Conservation (phyloP, 2,113 vertebrate species). For the Tychaedon coryphoeus region DNA sequence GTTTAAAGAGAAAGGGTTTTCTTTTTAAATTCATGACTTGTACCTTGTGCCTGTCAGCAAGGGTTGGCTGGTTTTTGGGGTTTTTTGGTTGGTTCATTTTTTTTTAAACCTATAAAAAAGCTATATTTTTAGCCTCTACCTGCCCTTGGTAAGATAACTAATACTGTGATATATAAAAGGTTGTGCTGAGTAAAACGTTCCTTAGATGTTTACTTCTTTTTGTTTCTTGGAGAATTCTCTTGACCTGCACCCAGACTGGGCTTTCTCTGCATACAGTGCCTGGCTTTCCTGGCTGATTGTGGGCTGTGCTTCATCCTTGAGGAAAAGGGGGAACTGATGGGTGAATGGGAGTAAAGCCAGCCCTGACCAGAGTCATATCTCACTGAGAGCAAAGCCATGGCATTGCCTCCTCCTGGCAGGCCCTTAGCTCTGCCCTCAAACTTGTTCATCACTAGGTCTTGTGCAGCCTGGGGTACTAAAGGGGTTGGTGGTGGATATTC, state of each 20-base stretch:
- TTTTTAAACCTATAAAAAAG: no score
- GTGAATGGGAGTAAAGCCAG: not conserved
- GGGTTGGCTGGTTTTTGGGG: fast-evolving
- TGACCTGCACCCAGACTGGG: not conserved
- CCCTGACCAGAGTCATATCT: not conserved
- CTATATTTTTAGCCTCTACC: not conserved
- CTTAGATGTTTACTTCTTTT: not conserved
- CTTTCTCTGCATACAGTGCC: not conserved
- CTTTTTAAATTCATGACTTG: not conserved
- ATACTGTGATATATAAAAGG: not conserved
- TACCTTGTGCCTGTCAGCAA: not conserved
- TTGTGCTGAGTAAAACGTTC: not conserved
- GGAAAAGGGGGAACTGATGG: not conserved
- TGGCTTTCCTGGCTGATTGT: not conserved
- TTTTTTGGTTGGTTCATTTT: not conserved
- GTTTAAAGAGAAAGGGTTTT: not conserved
- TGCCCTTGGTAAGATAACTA: not conserved
- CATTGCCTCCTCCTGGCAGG: not conserved
- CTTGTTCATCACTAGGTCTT: not conserved
- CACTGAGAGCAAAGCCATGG: fast-evolving
- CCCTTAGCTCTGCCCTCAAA: not conserved
- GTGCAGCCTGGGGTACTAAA: not conserved
- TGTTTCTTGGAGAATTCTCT: not conserved
- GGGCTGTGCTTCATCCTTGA: not conserved
- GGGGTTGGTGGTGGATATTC: not conserved